phyloP scores from a whole-genome alignment of 1,140 invertebrate species.

The Habropoda laboriosa region DNA sequence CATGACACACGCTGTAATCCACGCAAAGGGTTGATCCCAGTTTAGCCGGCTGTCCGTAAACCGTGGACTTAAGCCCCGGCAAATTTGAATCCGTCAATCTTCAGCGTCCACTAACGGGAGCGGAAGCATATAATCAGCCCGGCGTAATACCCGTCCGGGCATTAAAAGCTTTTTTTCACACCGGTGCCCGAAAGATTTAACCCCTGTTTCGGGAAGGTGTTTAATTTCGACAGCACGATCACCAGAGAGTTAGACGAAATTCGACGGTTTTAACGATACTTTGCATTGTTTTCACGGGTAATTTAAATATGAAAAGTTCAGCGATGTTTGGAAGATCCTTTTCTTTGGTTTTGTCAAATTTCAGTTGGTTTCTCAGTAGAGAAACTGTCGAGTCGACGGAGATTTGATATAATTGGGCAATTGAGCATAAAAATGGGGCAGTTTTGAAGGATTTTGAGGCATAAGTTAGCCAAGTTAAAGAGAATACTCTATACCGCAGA shows the following conservation, averaged over 20 bases:
- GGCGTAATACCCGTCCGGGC: conserved; percentile 46
- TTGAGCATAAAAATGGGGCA: no score
- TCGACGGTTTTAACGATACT: no score
- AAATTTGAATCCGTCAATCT: conserved; percentile 70
- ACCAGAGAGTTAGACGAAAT: background rate
- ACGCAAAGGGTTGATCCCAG: conserved; percentile 78
- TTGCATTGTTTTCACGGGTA: no score
- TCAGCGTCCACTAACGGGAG: conserved; percentile 56
- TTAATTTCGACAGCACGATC: background rate
- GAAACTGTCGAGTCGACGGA: no score
- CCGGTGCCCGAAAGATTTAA: conserved; percentile 45
- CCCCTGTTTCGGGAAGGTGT: background rate
- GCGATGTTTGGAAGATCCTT: no score
- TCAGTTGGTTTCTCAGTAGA: no score
- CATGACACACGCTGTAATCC: conserved; percentile 77
- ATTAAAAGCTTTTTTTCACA: conserved; percentile 54
- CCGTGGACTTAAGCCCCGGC: conserved; percentile 64
- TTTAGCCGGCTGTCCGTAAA: conserved; percentile 74
- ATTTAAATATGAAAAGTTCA: no score
- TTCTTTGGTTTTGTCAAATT: no score
- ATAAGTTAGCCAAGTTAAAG: no score
- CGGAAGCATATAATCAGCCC: conserved; percentile 57
- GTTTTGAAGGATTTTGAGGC: no score
- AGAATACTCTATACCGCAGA: background rate
- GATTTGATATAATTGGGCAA: no score